These are phyloP conservation scores for Panopea generosa DNA, from an alignment of 2,888 invertebrate genomes.

Conservation along the genomic window DNA sequence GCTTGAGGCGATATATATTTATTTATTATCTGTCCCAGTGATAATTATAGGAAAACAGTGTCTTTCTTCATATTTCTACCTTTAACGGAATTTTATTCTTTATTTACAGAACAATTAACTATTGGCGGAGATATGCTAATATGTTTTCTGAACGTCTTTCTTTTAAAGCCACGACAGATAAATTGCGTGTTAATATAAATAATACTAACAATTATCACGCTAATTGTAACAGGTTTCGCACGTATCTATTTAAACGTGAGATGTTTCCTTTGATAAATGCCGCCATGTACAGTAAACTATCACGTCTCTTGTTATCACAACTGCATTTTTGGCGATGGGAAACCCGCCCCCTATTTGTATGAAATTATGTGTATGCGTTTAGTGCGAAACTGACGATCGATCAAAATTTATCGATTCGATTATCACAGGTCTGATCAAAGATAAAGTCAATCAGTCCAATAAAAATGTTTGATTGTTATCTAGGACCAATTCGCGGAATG, in stretches of 20 bases:
- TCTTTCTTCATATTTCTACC: too few relatives aligned
- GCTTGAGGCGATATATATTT: too few relatives aligned
- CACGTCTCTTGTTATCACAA: not conserved
- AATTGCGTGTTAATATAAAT: slow-evolving; percentile 38
- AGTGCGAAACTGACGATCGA: not conserved
- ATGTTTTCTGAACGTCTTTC: too few relatives aligned
- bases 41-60: too few relatives aligned
- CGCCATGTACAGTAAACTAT: slow-evolving; percentile 15
- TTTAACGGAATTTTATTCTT: too few relatives aligned
- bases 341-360: slow-evolving; percentile 30
- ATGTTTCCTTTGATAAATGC: slow-evolving; percentile 29
- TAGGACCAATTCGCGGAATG: slow-evolving; percentile 36
- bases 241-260: slow-evolving; percentile 14
- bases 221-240: slow-evolving; percentile 31
- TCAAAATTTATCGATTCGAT: slow-evolving; percentile 31
- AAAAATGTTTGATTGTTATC: slow-evolving; percentile 45
- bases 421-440: slow-evolving; percentile 10
- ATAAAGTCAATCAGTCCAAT: slow-evolving; percentile 10
- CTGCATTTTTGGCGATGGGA: not conserved
- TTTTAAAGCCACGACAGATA: slow-evolving; percentile 35
- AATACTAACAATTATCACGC: slow-evolving; percentile 35
- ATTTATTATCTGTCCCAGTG: too few relatives aligned
- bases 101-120: too few relatives aligned
- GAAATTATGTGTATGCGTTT: slow-evolving; percentile 21
- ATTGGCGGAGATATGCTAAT: too few relatives aligned